A percentile compares a stretch with the other conserved stretches of the same genome.
Conservation (phyloP, 2,888 invertebrate species). For the Nomada ruficornis region DNA sequence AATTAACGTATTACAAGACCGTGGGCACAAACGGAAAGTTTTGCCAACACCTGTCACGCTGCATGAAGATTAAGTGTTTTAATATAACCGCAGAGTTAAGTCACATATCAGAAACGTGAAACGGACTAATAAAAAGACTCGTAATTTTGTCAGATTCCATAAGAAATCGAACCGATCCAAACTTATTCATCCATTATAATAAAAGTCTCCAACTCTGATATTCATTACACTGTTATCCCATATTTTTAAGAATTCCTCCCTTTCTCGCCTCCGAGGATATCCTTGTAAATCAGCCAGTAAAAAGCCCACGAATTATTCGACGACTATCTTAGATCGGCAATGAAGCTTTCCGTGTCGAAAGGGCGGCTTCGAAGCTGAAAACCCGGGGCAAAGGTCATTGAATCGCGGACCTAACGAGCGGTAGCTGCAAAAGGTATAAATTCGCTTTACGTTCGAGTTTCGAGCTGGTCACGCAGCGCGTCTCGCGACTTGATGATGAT, state of each 20-base stretch:
- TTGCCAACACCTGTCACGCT: background rate
- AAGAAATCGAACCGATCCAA: background rate
- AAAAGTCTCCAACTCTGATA: background rate
- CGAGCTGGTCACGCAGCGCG: conserved; percentile 70
- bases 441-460: conserved; percentile 76
- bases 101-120: too few species aligned
- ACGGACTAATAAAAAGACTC: too few species aligned
- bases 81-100: background rate
- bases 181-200: background rate
- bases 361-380: conserved; percentile 17
- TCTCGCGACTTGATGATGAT: conserved; percentile 81
- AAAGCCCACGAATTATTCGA: conserved; percentile 14
- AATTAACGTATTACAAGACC: background rate
- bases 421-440: conserved; percentile 78
- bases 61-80: background rate
- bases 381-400: conserved; percentile 63
- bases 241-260: too few species aligned
- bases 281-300: background rate
- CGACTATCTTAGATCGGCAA: conserved; percentile 11
- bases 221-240: too few species aligned
- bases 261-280: too few species aligned
- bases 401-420: conserved; percentile 78
- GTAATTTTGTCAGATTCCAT: too few species aligned
- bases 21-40: background rate
- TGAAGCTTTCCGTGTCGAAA: conserved; percentile 33